These are phyloP conservation scores for Sinonovacula constricta DNA, from an alignment of 1,140 invertebrate genomes.

Conservation along the genomic window DNA sequence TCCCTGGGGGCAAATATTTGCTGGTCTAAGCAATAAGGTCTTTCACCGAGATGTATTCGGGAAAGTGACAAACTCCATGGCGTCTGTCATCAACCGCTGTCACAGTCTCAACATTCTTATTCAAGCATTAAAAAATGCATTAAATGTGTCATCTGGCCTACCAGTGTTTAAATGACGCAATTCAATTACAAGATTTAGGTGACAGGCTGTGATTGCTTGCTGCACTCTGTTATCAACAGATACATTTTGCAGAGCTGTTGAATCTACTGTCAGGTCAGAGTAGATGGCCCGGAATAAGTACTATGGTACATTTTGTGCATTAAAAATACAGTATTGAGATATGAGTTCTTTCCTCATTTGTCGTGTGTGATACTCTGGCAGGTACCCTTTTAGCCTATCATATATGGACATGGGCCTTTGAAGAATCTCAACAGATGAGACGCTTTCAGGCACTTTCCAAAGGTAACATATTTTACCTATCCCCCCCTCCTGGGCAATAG, in stretches of 20 bases:
- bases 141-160: slow-evolving; percentile 50
- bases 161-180: slow-evolving; percentile 50
- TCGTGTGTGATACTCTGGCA: slow-evolving; percentile 39
- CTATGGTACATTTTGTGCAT: no score
- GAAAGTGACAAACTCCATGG: no score
- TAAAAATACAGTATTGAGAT: slow-evolving; percentile 1
- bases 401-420: no score
- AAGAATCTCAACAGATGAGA: no score
- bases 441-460: no score
- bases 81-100: slow-evolving; percentile 47
- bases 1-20: slow-evolving; percentile 10
- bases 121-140: slow-evolving; percentile 42
- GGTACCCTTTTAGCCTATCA: no score
- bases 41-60: slow-evolving; percentile 32
- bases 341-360: slow-evolving; percentile 28
- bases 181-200: slow-evolving; percentile 47
- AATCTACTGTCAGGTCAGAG: slow-evolving; percentile 51
- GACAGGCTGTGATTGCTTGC: slow-evolving; percentile 22
- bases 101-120: slow-evolving; percentile 27
- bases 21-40: slow-evolving; percentile 34
- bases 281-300: slow-evolving; percentile 27
- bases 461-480: no score
- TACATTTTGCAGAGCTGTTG: slow-evolving; percentile 37
- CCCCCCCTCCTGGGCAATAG: no score
- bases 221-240: slow-evolving; percentile 23